phyloP scores from a whole-genome alignment of 2,888 invertebrate species.

The Psylliodes chrysocephalus region DNA sequence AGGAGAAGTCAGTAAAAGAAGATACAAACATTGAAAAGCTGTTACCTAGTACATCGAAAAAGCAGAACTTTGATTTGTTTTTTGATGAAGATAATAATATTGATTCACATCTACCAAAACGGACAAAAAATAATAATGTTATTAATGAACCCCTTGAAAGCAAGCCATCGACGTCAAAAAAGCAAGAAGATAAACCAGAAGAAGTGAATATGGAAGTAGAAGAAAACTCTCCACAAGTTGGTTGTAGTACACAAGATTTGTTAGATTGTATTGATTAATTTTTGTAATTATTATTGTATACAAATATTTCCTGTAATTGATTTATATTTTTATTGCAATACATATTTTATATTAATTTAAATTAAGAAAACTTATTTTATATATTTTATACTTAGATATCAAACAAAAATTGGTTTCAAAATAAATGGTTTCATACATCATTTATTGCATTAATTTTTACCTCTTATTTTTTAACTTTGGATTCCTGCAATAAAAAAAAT shows the following conservation, averaged over 20 bases:
- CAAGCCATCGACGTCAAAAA: slow-evolving; percentile 18
- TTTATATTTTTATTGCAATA: too few relatives aligned
- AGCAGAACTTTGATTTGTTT: slow-evolving; percentile 39
- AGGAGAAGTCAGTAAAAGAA: slow-evolving; percentile 36
- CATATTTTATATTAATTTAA: too few relatives aligned
- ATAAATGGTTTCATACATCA: too few relatives aligned
- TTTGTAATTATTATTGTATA: not conserved
- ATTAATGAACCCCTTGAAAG: slow-evolving; percentile 3
- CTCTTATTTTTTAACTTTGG: too few relatives aligned
- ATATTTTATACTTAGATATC: too few relatives aligned
- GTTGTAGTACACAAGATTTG: slow-evolving; percentile 54
- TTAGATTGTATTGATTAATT: slow-evolving; percentile 46
- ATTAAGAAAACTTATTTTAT: too few relatives aligned
- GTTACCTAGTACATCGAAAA: slow-evolving; percentile 43
- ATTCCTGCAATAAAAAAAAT: too few relatives aligned
- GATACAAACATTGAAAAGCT: slow-evolving; percentile 1
- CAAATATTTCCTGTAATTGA: too few relatives aligned
- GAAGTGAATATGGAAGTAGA: slow-evolving; percentile 17
- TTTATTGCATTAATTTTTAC: too few relatives aligned
- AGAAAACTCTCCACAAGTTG: slow-evolving; percentile 42
- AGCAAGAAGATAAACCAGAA: not conserved
- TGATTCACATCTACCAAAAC: slow-evolving; percentile 43
- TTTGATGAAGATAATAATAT: slow-evolving; percentile 29
- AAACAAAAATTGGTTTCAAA: too few relatives aligned
- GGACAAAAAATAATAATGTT: slow-evolving; percentile 31